These are phyloP conservation scores for Andinoacara biseriatus DNA, from an alignment of 2,113 vertebrate species.

Conservation along the genomic window DNA sequence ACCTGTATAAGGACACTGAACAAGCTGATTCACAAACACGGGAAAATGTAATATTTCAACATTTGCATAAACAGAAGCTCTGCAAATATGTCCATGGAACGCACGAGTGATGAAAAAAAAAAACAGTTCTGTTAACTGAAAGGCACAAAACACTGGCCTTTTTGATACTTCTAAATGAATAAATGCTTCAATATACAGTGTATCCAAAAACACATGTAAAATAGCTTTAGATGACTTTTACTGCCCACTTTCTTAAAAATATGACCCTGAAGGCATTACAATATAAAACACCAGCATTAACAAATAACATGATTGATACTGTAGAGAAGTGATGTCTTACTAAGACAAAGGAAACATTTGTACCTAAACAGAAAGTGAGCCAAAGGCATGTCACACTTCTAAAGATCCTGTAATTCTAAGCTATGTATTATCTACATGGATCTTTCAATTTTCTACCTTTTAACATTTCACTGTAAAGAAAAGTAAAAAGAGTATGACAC, in stretches of 20 bases:
- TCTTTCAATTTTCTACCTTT: neutral
- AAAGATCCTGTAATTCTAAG: conserved; percentile 1
- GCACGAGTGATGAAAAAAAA: neutral
- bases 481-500: neutral
- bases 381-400: neutral
- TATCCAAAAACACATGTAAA: neutral
- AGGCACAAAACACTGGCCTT: neutral
- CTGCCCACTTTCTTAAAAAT: neutral
- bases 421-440: neutral
- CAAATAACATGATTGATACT: neutral
- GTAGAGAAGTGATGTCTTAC: neutral
- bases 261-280: neutral
- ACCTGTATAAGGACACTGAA: neutral
- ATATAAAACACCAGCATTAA: neutral
- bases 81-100: neutral
- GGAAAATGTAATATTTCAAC: neutral
- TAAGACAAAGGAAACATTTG: neutral
- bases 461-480: neutral
- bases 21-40: neutral
- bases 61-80: neutral
- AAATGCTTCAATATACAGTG: neutral
- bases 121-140: neutral
- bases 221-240: neutral
- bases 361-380: neutral
- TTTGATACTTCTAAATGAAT: neutral